Evolutionary conservation across 2,888 invertebrate species (phyloP), one percentile per base, ranked within the genome.

Genomic region (Sturmia bella): DNA sequence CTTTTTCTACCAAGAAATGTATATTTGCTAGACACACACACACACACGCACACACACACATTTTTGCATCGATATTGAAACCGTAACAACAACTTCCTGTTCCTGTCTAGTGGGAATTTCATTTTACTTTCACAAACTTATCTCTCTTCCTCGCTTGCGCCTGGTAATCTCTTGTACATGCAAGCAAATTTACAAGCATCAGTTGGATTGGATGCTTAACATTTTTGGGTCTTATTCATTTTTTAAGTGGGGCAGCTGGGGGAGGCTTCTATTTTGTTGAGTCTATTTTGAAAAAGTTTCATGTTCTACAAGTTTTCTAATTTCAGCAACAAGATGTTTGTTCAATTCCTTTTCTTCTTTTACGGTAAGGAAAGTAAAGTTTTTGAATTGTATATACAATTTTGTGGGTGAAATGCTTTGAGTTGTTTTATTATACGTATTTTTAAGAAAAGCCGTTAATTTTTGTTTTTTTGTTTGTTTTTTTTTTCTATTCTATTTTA

Each of bases 41-140:
- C 43, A 73, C 52, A 52, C 43, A 27, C n/a, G 66, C 12, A 43
- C 1, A 66, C 12, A 48, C 41, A 59, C 19, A 56, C 61, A 73
- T 32, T 75, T 52, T 27, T 45, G 45, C 37, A 57, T 9, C 45
- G 17, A 64, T 43, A 78, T 79, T 9, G 61, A 70, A 79, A 75
- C 75, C 74, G 68, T 80, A 79, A 79, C 75, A 83, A 79, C 68
- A 88, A 87, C 89, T 87, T 88, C 88, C 88, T 87, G 74, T 88
- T 89, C 89, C 88, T 89, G 87, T 88, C 88, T 88, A 76, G 85
- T 85, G 88, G 89, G 87, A 88, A 85, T 87, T 32, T 87, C 85
- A 72, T 54, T 72, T 57, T 59, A 72, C 64, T 78, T 78, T 45
- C 56, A 41, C 41, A 27, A 52, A 59, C 48, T 7, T 32, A n/a